Conservation (phyloP, 2,113 vertebrate species). For the Dicentrarchus labrax region DNA sequence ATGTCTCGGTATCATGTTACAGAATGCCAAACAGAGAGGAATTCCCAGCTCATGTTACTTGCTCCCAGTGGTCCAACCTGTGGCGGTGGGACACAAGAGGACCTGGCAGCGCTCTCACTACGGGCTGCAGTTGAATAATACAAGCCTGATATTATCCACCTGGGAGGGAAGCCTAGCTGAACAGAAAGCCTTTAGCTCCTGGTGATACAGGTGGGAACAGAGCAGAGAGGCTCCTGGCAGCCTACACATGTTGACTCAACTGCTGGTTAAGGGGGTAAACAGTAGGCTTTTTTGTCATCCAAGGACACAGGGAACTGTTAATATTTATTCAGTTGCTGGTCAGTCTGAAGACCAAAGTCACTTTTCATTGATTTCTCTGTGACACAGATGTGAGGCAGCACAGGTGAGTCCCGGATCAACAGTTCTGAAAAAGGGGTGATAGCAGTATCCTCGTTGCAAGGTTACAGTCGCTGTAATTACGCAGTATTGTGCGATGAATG, state of each 20-base stretch:
- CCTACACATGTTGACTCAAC: conserved; percentile 69
- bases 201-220: conserved; percentile 72
- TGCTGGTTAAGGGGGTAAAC: conserved; percentile 58
- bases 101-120: conserved; percentile 48
- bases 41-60: conserved; percentile 81
- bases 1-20: conserved; percentile 77
- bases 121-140: conserved; percentile 64
- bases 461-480: conserved; percentile 46
- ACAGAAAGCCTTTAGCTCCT: conserved; percentile 42
- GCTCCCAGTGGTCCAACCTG: conserved; percentile 71
- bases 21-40: conserved; percentile 77
- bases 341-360: conserved; percentile 71
- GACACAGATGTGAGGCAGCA: conserved; percentile 36
- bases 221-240: conserved; percentile 47
- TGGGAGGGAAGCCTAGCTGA: conserved; percentile 55
- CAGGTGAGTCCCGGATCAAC: conserved; percentile 61
- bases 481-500: conserved; percentile 55
- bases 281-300: conserved; percentile 57
- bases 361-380: conserved; percentile 67
- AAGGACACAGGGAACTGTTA: conserved; percentile 77
- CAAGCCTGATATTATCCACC: conserved; percentile 60
- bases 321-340: conserved; percentile 81
- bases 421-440: neutral
- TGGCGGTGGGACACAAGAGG: conserved; percentile 62
- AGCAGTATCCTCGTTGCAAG: conserved; percentile 32